These are phyloP conservation scores for Malthinus seriepunctatus DNA, from an alignment of 2,888 invertebrate genomes.

Conservation along the genomic window DNA sequence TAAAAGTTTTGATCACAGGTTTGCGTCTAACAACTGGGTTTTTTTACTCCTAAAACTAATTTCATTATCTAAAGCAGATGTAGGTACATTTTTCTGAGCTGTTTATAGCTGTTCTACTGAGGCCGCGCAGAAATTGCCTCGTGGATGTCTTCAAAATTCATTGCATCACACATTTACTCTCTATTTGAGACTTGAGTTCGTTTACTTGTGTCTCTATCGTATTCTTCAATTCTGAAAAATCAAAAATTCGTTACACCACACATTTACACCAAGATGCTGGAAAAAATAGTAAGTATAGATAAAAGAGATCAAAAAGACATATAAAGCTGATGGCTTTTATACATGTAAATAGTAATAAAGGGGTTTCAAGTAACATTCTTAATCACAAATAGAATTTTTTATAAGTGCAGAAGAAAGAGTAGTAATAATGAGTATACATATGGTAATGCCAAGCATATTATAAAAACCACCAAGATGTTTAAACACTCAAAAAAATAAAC, in stretches of 20 bases:
- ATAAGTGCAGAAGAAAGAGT: slow-evolving; percentile 11
- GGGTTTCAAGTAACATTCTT: not conserved
- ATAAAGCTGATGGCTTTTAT: slow-evolving; percentile 20
- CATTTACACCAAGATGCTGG: slow-evolving; percentile 25
- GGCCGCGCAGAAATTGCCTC: slow-evolving; percentile 53
- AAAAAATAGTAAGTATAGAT: slow-evolving; percentile 13
- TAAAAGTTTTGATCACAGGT: slow-evolving; percentile 26
- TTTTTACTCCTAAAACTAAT: slow-evolving; percentile 22
- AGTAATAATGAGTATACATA: not conserved
- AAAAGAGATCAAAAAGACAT: slow-evolving; percentile 15
- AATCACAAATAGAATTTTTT: not conserved
- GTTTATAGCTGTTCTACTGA: slow-evolving; percentile 30
- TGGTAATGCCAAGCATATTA: slow-evolving; percentile 14
- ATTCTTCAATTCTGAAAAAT: slow-evolving; percentile 92
- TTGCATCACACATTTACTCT: slow-evolving; percentile 96
- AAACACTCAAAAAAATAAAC: slow-evolving; percentile 6
- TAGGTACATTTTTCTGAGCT: slow-evolving; percentile 33
- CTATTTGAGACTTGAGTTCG: slow-evolving; percentile 94
- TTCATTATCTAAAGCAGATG: slow-evolving; percentile 25
- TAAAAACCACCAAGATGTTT: slow-evolving; percentile 22
- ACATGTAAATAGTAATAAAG: not conserved
- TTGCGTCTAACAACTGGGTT: slow-evolving; percentile 26
- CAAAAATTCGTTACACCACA: slow-evolving; percentile 37
- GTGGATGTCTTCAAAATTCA: slow-evolving; percentile 63
- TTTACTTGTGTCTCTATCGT: slow-evolving; percentile 96